These are phyloP conservation scores for Muricea muricata DNA, from an alignment of 92 coral and sea anemone species.

Conservation along the genomic window DNA sequence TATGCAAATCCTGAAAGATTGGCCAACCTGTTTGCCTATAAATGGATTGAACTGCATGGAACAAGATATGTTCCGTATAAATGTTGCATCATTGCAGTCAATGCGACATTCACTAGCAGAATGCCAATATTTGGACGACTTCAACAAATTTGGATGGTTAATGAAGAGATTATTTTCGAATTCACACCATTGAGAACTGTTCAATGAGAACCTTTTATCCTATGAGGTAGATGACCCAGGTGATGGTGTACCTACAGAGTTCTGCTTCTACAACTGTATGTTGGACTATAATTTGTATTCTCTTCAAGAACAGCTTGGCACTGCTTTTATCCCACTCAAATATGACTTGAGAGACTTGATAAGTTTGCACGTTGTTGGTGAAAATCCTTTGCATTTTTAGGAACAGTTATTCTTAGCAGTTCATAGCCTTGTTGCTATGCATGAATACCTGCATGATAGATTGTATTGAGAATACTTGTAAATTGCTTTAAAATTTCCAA, in stretches of 20 bases:
- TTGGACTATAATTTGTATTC: neutral
- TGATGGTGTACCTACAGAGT: neutral
- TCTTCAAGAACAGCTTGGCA: neutral
- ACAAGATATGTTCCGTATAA: neutral
- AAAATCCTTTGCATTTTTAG: neutral
- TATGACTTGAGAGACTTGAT: neutral
- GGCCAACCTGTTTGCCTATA: neutral
- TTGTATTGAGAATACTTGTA: too few species aligned
- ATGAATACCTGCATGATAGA: too few species aligned
- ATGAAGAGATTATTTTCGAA: conserved; percentile 4
- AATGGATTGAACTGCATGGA: conserved; percentile 5
- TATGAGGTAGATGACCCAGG: neutral
- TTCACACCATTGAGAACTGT: conserved; percentile 4
- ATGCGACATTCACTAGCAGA: neutral
- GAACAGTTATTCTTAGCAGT: too few species aligned
- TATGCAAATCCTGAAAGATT: conserved; percentile 4
- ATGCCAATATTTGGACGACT: conserved; percentile 9
- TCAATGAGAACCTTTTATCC: neutral
- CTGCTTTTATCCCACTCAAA: neutral
- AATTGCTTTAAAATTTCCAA: too few species aligned
- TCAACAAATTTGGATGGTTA: neutral
- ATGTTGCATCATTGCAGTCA: conserved; percentile 13
- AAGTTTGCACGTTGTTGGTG: neutral
- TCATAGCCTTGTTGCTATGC: too few species aligned
- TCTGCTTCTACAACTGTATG: neutral